Percentiles rank a stretch among this genome's conserved stretches.
Evolutionary conservation across 1,140 invertebrate species (phyloP).

Genomic region (Luehdorfia chinensis): DNA sequence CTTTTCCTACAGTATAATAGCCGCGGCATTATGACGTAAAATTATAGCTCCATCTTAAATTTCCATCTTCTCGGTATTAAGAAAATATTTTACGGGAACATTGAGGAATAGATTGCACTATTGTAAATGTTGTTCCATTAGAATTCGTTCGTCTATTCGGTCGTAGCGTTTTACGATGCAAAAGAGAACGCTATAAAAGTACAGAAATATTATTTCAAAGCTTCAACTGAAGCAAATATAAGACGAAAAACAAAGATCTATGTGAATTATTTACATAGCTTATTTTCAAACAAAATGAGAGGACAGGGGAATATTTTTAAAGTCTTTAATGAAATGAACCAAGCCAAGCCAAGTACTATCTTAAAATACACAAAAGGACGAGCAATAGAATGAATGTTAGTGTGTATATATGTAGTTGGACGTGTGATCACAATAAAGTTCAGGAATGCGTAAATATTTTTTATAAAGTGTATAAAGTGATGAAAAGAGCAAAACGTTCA

Average conservation of each 20-base stretch:
- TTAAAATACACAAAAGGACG: too few species aligned
- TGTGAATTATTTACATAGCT: too few species aligned
- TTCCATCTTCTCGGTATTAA: constrained; percentile 11
- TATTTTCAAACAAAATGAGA: too few species aligned
- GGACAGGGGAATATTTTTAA: too few species aligned
- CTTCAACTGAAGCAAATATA: constrained; percentile 25
- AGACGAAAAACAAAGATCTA: constrained; percentile 15
- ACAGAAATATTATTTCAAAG: constrained; percentile 34
- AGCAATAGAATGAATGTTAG: too few species aligned
- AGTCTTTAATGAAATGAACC: too few species aligned
- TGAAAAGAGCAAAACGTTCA: too few species aligned
- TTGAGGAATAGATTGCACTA: constrained; percentile 21
- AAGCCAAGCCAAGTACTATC: too few species aligned
- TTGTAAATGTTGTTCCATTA: constrained; percentile 19
- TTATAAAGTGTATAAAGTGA: too few species aligned
- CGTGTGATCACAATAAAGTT: too few species aligned
- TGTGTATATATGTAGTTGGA: too few species aligned
- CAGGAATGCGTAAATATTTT: too few species aligned
- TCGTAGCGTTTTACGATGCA: constrained; percentile 34
- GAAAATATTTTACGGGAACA: constrained; percentile 7
- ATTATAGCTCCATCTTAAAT: constrained; percentile 14
- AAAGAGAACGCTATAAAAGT: constrained; percentile 48
- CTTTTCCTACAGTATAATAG: constrained; percentile 8
- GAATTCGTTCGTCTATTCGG: constrained; percentile 17
- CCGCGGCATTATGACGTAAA: constrained; percentile 8